Evolutionary conservation across 2,888 invertebrate genomes (phyloP), one percentile per base, ranked within the genome.

Genomic region (Achlya flavicornis): DNA sequence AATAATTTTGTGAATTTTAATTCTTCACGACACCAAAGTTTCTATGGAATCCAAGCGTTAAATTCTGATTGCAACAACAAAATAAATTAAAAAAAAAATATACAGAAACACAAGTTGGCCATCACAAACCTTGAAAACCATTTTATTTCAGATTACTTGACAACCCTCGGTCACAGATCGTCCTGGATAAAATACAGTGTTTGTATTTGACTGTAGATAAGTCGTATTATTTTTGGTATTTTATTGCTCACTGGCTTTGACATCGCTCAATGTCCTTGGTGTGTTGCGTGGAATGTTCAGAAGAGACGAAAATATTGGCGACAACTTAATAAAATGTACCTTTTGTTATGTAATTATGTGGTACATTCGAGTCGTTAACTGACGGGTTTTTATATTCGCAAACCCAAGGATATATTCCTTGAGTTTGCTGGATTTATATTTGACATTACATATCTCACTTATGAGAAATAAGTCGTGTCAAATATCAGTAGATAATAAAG

Each of bases 231-330:
- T 68, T 71, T 66, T 61, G 62, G 35, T 62, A 62, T 64, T 74
- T 67, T 66, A 63, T 58, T 57, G 75, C 62, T 35, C 41, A n/a
- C 57, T 57, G 26, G 19, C 38, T 59, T 65, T 68, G 66, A 66
- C 64, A 74, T 70, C 63, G 65, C 63, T 69, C 65, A 69, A 66
- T 76, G 69, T 64, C 76, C 70, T 76, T 69, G 66, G 53, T 48
- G 62, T 58, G 61, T 74, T 70, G 70, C 77, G 72, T 76, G 75
- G 57, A 64, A 62, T 64, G 59, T 61, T 57, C 68, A 72, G 65
- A 64, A 59, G 48, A 19, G 60, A 66, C 62, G 63, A 60, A 66
- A 64, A 63, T 76, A 70, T 65, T 19, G 19, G 19, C 53, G 8
- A 53, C 53, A 19, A 53, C 19, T 19, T 3, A 53, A 53, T 53